phyloP scores from a whole-genome alignment of 2,888 invertebrate species.

The Lepeophtheirus nordmannii region DNA sequence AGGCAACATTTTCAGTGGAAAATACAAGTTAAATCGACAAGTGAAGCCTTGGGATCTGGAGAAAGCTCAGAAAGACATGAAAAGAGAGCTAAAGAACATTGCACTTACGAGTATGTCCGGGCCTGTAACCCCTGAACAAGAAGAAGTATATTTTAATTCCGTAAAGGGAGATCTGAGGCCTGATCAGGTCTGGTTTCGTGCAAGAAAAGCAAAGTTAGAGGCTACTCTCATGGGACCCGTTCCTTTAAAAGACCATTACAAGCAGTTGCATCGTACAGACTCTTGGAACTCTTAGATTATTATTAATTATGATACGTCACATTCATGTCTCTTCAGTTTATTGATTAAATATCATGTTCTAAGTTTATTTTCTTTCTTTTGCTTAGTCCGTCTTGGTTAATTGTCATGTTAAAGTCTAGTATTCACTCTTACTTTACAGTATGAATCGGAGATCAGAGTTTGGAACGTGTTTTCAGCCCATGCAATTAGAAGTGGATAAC shows the following conservation, averaged over 20 bases:
- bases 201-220: background rate
- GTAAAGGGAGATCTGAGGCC: background rate
- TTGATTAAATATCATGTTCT: background rate
- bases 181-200: background rate
- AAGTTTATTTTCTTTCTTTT: no score
- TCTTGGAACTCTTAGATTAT: background rate
- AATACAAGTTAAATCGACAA: background rate
- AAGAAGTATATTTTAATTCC: background rate
- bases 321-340: background rate
- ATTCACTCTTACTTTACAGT: background rate
- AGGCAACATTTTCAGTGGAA: background rate
- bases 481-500: constrained; percentile 10
- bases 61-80: background rate
- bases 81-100: background rate
- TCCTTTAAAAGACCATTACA: background rate
- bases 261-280: background rate
- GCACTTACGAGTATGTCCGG: background rate
- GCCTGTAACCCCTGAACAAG: background rate
- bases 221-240: background rate
- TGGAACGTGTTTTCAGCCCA: constrained; percentile 5
- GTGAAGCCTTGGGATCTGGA: background rate
- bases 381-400: no score
- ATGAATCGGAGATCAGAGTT: background rate
- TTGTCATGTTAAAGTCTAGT: no score
- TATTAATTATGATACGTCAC: background rate